Percentiles rank a stretch among this genome's conserved stretches.
Evolutionary conservation across 2,113 vertebrate genomes (phyloP).

Genomic region (Mirza zaza): DNA sequence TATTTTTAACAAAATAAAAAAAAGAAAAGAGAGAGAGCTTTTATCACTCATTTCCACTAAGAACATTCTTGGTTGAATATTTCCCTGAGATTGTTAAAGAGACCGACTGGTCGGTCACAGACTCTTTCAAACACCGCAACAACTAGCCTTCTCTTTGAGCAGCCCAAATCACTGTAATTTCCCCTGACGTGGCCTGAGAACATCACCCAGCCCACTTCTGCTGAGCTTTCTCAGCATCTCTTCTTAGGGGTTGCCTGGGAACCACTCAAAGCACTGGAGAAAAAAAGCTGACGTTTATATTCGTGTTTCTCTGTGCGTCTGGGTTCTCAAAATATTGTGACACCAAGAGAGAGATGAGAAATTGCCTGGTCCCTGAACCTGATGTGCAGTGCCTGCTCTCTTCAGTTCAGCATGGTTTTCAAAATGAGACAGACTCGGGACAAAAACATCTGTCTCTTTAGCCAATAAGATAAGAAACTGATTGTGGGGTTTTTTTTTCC

Average conservation of each 20-base stretch:
- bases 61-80: not conserved
- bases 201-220: not conserved
- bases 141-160: not conserved
- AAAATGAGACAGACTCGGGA: not conserved
- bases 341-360: not conserved
- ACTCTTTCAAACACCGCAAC: not conserved
- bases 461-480: not conserved
- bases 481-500: not conserved
- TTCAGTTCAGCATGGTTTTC: not conserved
- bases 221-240: not conserved
- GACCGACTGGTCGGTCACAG: not conserved
- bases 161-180: not conserved
- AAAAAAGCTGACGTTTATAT: not conserved
- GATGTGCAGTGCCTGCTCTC: not conserved
- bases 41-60: not conserved
- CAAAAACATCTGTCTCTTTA: not conserved
- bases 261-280: not conserved
- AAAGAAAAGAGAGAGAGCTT: not conserved
- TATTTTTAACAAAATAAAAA: not conserved
- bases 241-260: not conserved
- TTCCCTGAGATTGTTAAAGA: not conserved
- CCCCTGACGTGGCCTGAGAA: not conserved
- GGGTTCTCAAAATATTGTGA: not conserved
- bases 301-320: not conserved
- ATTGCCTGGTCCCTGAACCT: not conserved